Base-by-base conservation (phyloP, 2,113 vertebrate genomes). In the Macquaria australasica region DNA sequence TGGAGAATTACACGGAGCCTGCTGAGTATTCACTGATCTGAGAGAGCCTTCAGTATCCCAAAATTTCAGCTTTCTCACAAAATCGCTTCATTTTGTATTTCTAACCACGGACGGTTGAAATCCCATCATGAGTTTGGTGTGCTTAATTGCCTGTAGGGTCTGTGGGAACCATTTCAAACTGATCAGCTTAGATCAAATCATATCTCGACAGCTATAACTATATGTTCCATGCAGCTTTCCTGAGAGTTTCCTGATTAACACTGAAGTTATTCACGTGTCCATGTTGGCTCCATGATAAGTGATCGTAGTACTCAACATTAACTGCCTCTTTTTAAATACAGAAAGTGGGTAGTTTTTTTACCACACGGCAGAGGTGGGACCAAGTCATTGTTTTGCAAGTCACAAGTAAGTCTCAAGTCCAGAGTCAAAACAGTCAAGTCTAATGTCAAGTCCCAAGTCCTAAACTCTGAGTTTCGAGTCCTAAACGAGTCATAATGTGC, bases 1-100 rank as follows among this genome's bases (percentile, higher is more conserved):
- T 18, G 67, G 50, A 75, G 64, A 82, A 69, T 63, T 63, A 64
- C 76, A 71, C 0, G 50, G 45, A 71, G 63, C 64, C 81, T 43
- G 62, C 74, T 63, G 79, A 79, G 71, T 12, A 48, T 41, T 50
- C 68, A 68, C 72, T 63, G 73, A 77, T 84, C 68, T 81, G 72
- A 73, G 71, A 79, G 53, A 60, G n/a, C 67, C 59, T 56, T 63
- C 48, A 25, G 7, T 21, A 62, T 70, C 74, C 64, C 43, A 53
- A 39, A 75, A 71, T 14, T 63, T 75, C 79, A 51, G 62, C 77
- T 62, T 73, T 45, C 79, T 82, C 64, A 59, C 53, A 18, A 51
- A 73, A 64, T 74, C 34, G 3, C 75, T 71, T 83, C 53, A 25
- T 66, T 82, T 70, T 25, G 34, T 20, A 37, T 73, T 78, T 88